phyloP scores from a whole-genome alignment of 2,888 invertebrate genomes.

The Lasius platythorax region DNA sequence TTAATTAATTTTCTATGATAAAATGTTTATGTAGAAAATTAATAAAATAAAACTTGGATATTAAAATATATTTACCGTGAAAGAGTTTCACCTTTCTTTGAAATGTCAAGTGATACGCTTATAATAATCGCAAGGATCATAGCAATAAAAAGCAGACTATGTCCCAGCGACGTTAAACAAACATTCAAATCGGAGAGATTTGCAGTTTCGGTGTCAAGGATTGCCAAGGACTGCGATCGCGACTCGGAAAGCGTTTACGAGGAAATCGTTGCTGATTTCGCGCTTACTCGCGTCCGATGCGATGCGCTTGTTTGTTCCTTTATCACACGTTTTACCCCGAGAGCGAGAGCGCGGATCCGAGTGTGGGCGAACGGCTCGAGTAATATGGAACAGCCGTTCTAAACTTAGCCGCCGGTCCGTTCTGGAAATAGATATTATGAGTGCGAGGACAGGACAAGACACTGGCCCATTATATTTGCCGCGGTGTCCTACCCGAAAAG shows the following conservation, averaged over 20 bases:
- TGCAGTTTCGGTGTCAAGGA: neutral
- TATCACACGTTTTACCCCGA: slow-evolving; percentile 76
- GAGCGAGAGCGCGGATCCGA: slow-evolving; percentile 71
- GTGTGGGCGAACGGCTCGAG: slow-evolving; percentile 82
- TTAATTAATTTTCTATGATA: neutral
- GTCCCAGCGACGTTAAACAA: neutral
- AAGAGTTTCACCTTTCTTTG: neutral
- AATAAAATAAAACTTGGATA: neutral
- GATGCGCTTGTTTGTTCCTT: slow-evolving; percentile 76
- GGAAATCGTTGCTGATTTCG: slow-evolving; percentile 21
- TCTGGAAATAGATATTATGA: slow-evolving; percentile 86
- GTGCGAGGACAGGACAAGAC: slow-evolving; percentile 86
- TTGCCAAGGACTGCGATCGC: neutral
- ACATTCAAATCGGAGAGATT: neutral
- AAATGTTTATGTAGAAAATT: neutral
- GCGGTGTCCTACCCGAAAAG: slow-evolving; percentile 52
- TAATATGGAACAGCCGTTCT: slow-evolving; percentile 85
- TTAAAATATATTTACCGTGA: neutral
- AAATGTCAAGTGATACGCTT: neutral
- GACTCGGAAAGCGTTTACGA: neutral
- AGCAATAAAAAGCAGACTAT: neutral
- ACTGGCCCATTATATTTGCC: slow-evolving; percentile 76
- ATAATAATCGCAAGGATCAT: neutral
- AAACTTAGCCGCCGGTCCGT: slow-evolving; percentile 85
- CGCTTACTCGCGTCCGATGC: neutral